Conservation (phyloP, 2,888 invertebrate genomes). For the Tenthredo amoena region DNA sequence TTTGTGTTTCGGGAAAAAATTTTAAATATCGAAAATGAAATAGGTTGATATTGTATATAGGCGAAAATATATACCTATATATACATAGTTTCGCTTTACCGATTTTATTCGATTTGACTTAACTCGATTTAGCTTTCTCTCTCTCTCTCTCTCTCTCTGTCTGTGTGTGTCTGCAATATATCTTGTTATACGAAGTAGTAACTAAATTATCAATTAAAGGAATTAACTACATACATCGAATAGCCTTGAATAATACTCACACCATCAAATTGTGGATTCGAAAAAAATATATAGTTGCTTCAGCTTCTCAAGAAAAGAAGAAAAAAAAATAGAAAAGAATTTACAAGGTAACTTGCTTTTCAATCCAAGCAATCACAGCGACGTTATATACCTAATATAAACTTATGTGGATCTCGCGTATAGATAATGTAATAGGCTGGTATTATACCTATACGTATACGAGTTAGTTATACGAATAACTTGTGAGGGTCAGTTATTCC, state of each 20-base stretch:
- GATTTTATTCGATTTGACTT: slow-evolving; percentile 35
- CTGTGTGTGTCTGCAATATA: neutral
- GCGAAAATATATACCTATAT: neutral
- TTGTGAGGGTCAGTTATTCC: slow-evolving; percentile 17
- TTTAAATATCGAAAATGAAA: neutral
- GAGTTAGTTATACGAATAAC: neutral
- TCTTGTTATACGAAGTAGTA: neutral
- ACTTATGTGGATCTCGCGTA: neutral
- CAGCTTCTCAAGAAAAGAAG: neutral
- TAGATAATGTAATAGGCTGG: neutral
- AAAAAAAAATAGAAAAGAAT: neutral
- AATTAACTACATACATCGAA: neutral
- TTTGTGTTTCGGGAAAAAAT: neutral
- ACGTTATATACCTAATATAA: neutral
- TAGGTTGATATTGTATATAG: neutral
- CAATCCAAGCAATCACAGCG: neutral
- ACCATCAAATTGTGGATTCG: neutral
- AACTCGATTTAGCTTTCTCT: slow-evolving; percentile 25
- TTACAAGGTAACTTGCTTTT: neutral
- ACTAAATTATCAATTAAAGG: slow-evolving; percentile 25
- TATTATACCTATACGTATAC: neutral
- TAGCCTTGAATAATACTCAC: neutral
- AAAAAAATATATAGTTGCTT: neutral
- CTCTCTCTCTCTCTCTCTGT: neutral
- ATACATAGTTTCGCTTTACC: neutral